Evolutionary conservation across 2,797 vertebrate genomes (phyloP), one percentile per base, ranked within the genome.

Genomic region (Uromys caudimaculatus): DNA sequence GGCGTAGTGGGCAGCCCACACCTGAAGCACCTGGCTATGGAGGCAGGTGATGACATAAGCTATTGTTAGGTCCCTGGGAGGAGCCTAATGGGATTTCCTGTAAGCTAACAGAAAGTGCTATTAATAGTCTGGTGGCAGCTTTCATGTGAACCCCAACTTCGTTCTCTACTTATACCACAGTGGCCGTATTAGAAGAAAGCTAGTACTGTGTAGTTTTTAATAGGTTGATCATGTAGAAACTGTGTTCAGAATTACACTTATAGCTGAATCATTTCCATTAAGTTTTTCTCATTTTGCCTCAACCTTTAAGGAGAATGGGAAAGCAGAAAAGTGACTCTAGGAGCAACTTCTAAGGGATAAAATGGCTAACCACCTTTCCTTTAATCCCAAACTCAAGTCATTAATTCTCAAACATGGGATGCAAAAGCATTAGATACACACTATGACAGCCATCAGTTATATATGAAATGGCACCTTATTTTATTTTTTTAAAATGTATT

Each of bases 271-370:
- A 83, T 84, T 88, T 93, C 54, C 41, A 19, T 67, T 90, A 58
- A 60, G 29, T 56, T 87, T 84, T 50, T 23, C 8, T 87, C 52
- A 73, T 38, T 83, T 88, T 78, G 73, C 27, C 38, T 94, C 77
- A 64, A 32, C 35, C 7, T 75, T 88, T 84, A 89, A 93, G 35
- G 77, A 84, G 50, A 91, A 91, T 27, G 19, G 6, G 6, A 10
- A 88, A 88, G 50, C 17, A 79, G 56, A 89, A 94, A 91, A 91
- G 83, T 47, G 83, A 93, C 77, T 88, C 13, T 44, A 56, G 50
- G 50, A 29, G 32, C 69, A 83, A 79, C 54, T 75, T 75, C 47
- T 83, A 93, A 54, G 47, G 62, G 82, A 93, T 24, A 58, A 78
- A 67, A 92, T 38, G 50, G 47, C 52, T 67, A 56, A 71, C 3